phyloP scores from a whole-genome alignment of 2,113 vertebrate species.

The Callipepla squamata region DNA sequence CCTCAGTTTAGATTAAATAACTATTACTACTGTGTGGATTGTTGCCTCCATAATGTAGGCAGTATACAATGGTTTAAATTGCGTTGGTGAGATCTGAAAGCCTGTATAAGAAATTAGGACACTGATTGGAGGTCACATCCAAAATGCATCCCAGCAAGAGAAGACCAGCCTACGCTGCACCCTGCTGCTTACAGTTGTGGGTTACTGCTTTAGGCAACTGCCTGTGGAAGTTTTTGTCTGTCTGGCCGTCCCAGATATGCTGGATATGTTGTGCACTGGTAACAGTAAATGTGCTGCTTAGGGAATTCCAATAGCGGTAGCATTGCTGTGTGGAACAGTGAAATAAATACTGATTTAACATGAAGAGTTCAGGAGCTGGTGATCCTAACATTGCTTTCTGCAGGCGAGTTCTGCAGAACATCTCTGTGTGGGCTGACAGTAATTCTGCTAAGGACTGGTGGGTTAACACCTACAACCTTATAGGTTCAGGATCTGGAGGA shows the following conservation, averaged over 20 bases:
- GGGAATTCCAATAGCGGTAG: not conserved
- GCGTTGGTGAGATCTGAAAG: not conserved
- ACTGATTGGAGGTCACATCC: not conserved
- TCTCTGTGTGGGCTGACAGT: not conserved
- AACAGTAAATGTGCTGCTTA: not conserved
- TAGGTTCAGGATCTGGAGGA: not conserved
- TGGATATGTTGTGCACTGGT: not conserved
- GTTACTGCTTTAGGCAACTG: not conserved
- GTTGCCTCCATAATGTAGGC: not conserved
- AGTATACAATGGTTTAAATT: not conserved
- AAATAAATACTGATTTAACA: not conserved
- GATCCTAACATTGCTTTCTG: not conserved
- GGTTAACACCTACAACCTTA: not conserved
- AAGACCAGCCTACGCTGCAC: not conserved
- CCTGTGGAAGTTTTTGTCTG: not conserved
- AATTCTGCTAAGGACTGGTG: not conserved
- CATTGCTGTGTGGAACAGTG: not conserved
- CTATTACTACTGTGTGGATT: not conserved
- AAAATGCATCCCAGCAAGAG: not conserved
- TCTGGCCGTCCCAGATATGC: not conserved
- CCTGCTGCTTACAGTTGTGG: not conserved
- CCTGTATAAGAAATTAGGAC: not conserved
- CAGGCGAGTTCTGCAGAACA: not conserved
- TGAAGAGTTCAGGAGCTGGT: not conserved
- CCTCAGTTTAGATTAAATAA: not conserved